Evolutionary conservation across 2,797 vertebrate genomes (phyloP), one percentile per base, ranked within the genome.

Genomic region (Tarsius wallacei): DNA sequence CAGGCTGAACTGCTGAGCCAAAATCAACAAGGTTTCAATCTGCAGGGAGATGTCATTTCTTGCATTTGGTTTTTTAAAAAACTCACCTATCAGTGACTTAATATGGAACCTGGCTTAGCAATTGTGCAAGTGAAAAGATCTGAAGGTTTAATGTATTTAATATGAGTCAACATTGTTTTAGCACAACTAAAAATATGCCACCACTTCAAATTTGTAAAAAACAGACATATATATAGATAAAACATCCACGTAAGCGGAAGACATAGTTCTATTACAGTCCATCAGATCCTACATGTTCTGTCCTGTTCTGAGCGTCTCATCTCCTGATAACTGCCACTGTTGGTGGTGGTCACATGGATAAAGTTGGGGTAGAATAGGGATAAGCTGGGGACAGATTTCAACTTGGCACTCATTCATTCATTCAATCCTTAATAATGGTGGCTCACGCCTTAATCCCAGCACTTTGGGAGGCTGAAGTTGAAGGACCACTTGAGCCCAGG

Each of bases 281-380:
- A 0, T 33, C 49, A 3, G 5, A 33, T 2, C 53, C n/a, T 7
- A 57, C 61, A 7, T 2, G 9, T 7, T 49, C 33, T 47, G 17
- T 31, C 63, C 59, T 49, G 8, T 13, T 19, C 49, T 71, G 22
- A 74, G 49, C 21, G 42, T 47, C 77, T 84, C 70, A 28, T 7
- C 55, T 53, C 7, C 2, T 9, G 7, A 12, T 26, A 28, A 10
- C 42, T 33, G 33, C 26, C 17, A 5, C 9, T 47, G 11, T 81
- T 6, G 64, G 36, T 0, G 47, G 26, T 7, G 3, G 16, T 10
- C 73, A 26, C 4, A 1, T 12, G 2, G 0, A 19, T 11, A 7
- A 51, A 63, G 36, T 2, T 5, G 19, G 22, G 80, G 19, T 0
- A 19, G 53, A 73, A 5, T 2, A 0, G 2, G 71, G 33, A 42